Percentiles rank a stretch among this genome's conserved stretches.
These are phyloP conservation scores for Mamestra brassicae DNA, from an alignment of 2,888 invertebrate species.

Conservation along the genomic window DNA sequence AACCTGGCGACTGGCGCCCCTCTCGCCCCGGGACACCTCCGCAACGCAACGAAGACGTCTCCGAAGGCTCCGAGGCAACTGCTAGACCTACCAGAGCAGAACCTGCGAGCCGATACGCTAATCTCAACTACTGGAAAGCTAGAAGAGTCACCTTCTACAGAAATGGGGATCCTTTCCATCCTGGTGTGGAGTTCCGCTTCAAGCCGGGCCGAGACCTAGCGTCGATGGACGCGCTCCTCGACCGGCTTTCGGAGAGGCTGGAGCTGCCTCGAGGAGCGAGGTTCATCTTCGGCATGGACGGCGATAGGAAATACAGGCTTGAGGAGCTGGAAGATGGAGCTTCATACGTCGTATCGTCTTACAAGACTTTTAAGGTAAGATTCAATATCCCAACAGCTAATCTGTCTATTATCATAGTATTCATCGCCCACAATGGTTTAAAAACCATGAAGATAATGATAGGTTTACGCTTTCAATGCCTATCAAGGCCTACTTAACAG, in stretches of 20 bases:
- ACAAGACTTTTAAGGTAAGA: conserved; percentile 96
- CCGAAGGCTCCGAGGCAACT: conserved; percentile 85
- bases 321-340: conserved; percentile 97
- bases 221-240: conserved; percentile 95
- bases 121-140: conserved; percentile 96
- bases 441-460: neutral
- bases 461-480: neutral
- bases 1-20: conserved; percentile 89
- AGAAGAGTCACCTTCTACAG: conserved; percentile 97
- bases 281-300: conserved; percentile 98
- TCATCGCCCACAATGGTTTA: neutral
- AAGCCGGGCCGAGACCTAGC: conserved; percentile 97
- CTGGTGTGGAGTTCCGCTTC: conserved; percentile 96
- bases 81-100: conserved; percentile 91
- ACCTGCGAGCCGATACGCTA: conserved; percentile 93
- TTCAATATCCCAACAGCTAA: neutral
- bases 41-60: conserved; percentile 85
- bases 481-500: neutral
- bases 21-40: conserved; percentile 86
- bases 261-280: conserved; percentile 97
- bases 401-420: neutral
- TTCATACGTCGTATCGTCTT: conserved; percentile 97
- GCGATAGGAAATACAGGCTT: conserved; percentile 95
- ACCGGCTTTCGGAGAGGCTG: conserved; percentile 96
- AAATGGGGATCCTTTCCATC: conserved; percentile 98